A percentile compares a stretch with the other conserved stretches of the same genome.
These are phyloP conservation scores for Drosophila azteca DNA, from an alignment of 1,140 invertebrate genomes.

Conservation along the genomic window DNA sequence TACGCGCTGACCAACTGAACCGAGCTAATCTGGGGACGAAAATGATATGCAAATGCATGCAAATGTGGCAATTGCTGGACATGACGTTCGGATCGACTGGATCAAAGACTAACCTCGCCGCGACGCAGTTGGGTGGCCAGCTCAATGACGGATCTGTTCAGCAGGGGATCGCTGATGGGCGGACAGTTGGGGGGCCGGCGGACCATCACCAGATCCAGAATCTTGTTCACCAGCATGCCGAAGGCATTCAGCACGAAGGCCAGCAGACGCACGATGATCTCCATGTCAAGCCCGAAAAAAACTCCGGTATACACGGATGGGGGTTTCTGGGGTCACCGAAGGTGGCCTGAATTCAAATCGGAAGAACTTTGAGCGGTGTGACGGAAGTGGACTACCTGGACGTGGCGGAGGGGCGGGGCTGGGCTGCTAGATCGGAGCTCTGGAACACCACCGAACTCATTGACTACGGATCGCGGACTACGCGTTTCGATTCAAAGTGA, in stretches of 20 bases:
- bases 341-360: constrained; percentile 34
- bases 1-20: constrained; percentile 87
- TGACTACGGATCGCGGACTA: constrained; percentile 48
- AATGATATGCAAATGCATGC: constrained; percentile 35
- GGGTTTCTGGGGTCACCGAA: constrained; percentile 26
- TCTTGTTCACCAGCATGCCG: constrained; percentile 41
- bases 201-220: constrained; percentile 33
- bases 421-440: not conserved
- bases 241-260: constrained; percentile 51
- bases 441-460: constrained; percentile 28
- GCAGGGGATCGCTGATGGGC: constrained; percentile 51
- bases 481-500: constrained; percentile 16
- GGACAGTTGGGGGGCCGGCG: constrained; percentile 47
- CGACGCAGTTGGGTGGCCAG: constrained; percentile 57
- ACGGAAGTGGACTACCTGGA: constrained; percentile 13
- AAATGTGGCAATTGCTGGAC: constrained; percentile 14
- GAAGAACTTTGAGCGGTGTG: constrained; percentile 25
- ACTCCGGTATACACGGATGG: not conserved
- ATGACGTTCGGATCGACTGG: no score
- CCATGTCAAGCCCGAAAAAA: constrained; percentile 51
- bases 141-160: constrained; percentile 62
- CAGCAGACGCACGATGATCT: constrained; percentile 57
- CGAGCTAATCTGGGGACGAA: constrained; percentile 84
- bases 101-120: constrained; percentile 53
- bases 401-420: not conserved